These are phyloP conservation scores for Cavia porcellus DNA, from an alignment of 2,113 vertebrate species.

Conservation along the genomic window DNA sequence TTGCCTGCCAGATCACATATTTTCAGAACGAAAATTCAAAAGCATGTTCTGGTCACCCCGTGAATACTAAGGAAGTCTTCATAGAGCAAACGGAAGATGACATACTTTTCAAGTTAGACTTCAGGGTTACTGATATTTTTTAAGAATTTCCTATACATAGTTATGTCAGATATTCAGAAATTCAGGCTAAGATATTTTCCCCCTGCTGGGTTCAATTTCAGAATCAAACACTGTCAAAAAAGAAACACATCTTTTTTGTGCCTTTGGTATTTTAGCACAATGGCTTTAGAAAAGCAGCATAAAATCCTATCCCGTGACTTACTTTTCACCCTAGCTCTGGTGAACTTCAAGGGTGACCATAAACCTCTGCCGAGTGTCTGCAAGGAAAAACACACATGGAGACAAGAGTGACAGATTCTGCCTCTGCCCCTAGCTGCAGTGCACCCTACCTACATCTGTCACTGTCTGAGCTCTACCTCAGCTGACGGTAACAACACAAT, in stretches of 20 bases:
- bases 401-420: background rate
- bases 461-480: background rate
- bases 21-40: conserved; percentile 57
- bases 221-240: conserved; percentile 47
- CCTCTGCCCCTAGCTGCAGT: background rate
- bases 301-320: background rate
- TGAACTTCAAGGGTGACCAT: background rate
- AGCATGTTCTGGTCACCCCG: background rate
- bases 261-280: background rate
- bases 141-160: conserved; percentile 36
- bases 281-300: background rate
- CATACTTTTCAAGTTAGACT: background rate
- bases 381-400: background rate
- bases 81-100: background rate
- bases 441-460: background rate
- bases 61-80: background rate
- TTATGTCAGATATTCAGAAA: conserved; percentile 35
- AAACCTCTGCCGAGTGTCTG: background rate
- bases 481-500: background rate
- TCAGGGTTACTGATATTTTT: background rate
- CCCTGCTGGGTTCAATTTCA: conserved; percentile 37
- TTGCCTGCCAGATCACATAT: conserved; percentile 46
- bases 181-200: background rate
- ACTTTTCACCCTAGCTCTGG: background rate
- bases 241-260: background rate